Evolutionary conservation across 2,113 vertebrate species (phyloP), one percentile per base, ranked within the genome.

Genomic region (Danionella cerebrum): DNA sequence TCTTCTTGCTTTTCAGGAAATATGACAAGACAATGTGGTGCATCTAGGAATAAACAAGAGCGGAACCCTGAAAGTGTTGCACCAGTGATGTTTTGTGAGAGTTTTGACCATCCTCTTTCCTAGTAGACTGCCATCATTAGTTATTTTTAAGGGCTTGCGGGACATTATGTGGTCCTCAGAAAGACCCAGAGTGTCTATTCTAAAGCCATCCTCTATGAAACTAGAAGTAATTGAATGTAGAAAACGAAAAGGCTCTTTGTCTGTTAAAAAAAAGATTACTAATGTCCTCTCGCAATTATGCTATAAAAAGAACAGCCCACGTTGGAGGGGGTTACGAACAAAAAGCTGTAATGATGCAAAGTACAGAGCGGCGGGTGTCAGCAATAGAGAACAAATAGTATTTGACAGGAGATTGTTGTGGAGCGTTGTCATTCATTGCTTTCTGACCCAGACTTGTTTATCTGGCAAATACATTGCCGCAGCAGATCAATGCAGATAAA

Each of bases 231-330:
- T 66, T 68, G 69, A 73, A 73, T 75, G 75, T 70, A 36, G 18
- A 44, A 64, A 55, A 71, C 63, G 41, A 71, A 68, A 75, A 67
- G 73, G 24, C 64, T 47, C 73, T 71, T 75, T 71, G 72, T 71
- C 19, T 31, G 36, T 67, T 41, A 57, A 67, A 41, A 60, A n/a
- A 47, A 65, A 67, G 42, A 57, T 66, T 18, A 62, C 69, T 13
- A 48, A 67, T 67, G 68, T 35, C 14, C 8, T 57, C 25, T 75
- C 27, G 55, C 62, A 75, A 75, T 75, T 75, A 75, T 54, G 53
- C 63, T 71, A 67, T 67, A 71, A 64, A 73, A 75, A 71, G 64
- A 68, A 45, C 47, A 24, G 54, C 57, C 65, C 60, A 52, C 64
- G 27, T 71, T 75, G 14, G 45, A 33, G 67, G 9, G n/a, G 50